phyloP scores from a whole-genome alignment of 2,797 vertebrate species.

The Picus viridis region DNA sequence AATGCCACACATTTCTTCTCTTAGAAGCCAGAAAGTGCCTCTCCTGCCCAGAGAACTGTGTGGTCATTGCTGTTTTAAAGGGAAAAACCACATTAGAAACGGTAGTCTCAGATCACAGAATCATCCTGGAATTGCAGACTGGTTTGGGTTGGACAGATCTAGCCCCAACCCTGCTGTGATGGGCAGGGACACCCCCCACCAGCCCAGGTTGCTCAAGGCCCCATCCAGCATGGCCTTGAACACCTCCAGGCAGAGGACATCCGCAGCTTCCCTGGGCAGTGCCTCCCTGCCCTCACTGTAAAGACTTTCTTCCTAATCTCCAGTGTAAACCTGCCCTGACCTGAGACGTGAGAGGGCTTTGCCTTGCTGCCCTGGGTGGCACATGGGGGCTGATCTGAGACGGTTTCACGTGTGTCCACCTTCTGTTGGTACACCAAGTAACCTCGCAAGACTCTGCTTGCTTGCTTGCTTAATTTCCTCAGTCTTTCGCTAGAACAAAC shows the following conservation, averaged over 20 bases:
- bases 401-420: neutral
- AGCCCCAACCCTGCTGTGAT: no score
- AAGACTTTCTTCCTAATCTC: no score
- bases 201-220: no score
- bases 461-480: neutral
- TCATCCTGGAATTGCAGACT: no score
- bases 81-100: neutral
- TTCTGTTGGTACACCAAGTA: neutral
- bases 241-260: no score
- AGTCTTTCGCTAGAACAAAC: constrained; percentile 32
- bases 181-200: no score
- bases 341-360: no score
- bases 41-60: neutral
- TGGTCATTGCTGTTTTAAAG: neutral
- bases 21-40: neutral
- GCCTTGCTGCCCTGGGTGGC: neutral
- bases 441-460: neutral
- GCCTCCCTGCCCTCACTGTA: no score
- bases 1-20: neutral
- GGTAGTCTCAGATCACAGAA: neutral
- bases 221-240: no score
- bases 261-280: no score
- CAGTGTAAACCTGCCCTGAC: no score
- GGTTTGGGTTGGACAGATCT: no score
- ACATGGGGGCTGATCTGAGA: neutral